phyloP scores from a whole-genome alignment of 2,888 invertebrate species.

The Drepanosiphum platanoidis region DNA sequence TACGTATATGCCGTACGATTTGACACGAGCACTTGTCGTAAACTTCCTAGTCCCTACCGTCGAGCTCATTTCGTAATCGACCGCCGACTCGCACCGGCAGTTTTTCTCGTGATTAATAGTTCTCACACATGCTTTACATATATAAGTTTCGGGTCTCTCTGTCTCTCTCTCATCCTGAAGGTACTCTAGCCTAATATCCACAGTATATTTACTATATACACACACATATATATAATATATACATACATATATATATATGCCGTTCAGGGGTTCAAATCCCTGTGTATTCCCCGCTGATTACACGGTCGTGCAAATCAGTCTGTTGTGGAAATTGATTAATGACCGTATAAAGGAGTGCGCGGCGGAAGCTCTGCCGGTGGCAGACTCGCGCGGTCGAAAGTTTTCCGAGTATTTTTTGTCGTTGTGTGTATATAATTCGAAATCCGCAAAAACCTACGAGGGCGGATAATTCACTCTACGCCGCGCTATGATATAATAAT shows the following conservation, averaged over 20 bases:
- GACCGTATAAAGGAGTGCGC: not conserved
- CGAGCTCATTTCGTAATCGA: not conserved
- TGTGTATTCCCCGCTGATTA: slow-evolving; percentile 27
- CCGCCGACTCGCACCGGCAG: not conserved
- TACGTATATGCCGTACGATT: too few species aligned
- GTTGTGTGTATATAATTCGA: not conserved
- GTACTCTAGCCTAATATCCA: not conserved
- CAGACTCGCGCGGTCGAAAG: slow-evolving; percentile 16
- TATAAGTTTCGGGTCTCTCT: not conserved
- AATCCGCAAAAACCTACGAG: slow-evolving; percentile 2
- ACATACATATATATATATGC: too few species aligned
- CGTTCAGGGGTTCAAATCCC: slow-evolving; percentile 20
- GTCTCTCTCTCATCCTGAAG: not conserved
- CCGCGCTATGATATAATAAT: not conserved
- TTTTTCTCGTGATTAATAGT: slow-evolving; percentile 47
- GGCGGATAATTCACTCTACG: slow-evolving; percentile 1
- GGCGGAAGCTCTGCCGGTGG: slow-evolving; percentile 35
- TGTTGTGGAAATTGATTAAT: slow-evolving; percentile 58
- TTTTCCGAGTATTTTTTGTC: not conserved
- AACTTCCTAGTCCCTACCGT: not conserved
- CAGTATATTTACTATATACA: slow-evolving; percentile 41
- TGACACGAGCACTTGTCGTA: not conserved
- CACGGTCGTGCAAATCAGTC: slow-evolving; percentile 42
- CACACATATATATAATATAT: too few species aligned
- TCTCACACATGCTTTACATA: not conserved